These are phyloP conservation scores for Dendrolimus pini DNA, from an alignment of 2,888 invertebrate species.

Conservation along the genomic window DNA sequence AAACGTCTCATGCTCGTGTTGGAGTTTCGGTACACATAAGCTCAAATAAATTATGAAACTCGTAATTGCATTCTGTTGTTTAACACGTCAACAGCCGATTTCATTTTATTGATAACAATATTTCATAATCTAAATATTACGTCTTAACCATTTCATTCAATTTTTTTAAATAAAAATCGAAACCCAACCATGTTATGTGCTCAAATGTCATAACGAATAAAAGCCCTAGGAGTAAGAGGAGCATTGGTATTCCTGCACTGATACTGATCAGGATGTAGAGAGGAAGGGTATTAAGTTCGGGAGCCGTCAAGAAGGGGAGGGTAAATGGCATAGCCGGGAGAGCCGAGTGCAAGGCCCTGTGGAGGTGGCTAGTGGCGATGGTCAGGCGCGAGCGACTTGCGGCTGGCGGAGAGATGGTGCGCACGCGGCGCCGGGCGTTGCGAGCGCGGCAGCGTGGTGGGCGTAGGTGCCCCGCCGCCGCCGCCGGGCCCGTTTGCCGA, in stretches of 20 bases:
- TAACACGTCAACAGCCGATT: no score
- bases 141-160: background rate
- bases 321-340: background rate
- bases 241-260: background rate
- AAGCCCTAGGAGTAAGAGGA: background rate
- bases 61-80: no score
- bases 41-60: no score
- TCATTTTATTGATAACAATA: no score
- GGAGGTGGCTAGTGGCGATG: conserved; percentile 51
- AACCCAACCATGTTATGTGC: background rate
- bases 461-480: conserved; percentile 37
- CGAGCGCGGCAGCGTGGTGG: conserved; percentile 66
- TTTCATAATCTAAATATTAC: no score
- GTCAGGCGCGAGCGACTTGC: conserved; percentile 73
- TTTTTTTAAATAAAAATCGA: background rate
- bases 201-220: background rate
- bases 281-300: conserved; percentile 2
- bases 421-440: conserved; percentile 64
- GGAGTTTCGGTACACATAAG: no score
- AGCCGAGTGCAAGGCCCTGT: conserved; percentile 13
- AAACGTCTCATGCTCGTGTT: no score
- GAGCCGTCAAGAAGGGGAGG: conserved; percentile 2
- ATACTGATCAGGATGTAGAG: conserved; percentile 7
- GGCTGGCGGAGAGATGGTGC: conserved; percentile 68
- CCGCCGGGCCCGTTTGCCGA: conserved; percentile 54